A percentile compares a stretch with the other conserved stretches of the same genome.
Evolutionary conservation across 1,140 invertebrate species (phyloP).

Genomic region (Zaprionus lachaisei): DNA sequence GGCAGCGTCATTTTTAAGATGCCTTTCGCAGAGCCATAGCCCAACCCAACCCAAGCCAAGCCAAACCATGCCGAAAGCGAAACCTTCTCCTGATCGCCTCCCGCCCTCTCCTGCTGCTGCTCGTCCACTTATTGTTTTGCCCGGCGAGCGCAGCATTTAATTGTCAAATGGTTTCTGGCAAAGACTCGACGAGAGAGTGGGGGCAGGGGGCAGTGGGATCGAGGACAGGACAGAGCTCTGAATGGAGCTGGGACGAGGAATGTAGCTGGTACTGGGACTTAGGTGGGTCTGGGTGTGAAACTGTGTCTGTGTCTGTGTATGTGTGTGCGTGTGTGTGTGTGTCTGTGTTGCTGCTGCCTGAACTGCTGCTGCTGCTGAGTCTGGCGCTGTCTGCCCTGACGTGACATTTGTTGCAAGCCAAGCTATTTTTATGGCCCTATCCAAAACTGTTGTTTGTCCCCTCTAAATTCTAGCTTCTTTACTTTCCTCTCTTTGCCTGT

Average conservation of each 20-base stretch:
- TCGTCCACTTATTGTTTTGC: constrained; percentile 29
- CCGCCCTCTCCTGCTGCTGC: background rate
- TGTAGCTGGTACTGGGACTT: background rate
- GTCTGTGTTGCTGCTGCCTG: background rate
- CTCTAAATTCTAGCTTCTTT: constrained; percentile 4
- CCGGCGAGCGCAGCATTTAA: constrained; percentile 69
- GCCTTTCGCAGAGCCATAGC: constrained; percentile 35
- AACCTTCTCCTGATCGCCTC: background rate
- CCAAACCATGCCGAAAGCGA: constrained; percentile 4
- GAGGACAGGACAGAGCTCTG: background rate
- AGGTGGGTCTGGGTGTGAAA: background rate
- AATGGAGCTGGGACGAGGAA: background rate
- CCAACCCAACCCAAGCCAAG: constrained; percentile 25
- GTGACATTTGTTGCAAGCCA: constrained; percentile 56
- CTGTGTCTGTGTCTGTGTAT: background rate
- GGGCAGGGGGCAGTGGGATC: background rate
- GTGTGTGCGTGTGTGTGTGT: background rate
- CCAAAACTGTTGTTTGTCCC: constrained; percentile 27
- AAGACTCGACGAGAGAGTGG: constrained; percentile 14
- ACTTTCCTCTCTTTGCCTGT: no score
- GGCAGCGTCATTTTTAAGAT: constrained; percentile 71
- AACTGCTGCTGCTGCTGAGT: background rate
- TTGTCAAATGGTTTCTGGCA: constrained; percentile 72
- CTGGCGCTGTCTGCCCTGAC: constrained; percentile 25
- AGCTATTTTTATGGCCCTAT: constrained; percentile 62